A percentile compares a stretch with the other conserved stretches of the same genome.
Evolutionary conservation across 2,888 invertebrate species (phyloP).

Genomic region (Netelia fuscicornis): DNA sequence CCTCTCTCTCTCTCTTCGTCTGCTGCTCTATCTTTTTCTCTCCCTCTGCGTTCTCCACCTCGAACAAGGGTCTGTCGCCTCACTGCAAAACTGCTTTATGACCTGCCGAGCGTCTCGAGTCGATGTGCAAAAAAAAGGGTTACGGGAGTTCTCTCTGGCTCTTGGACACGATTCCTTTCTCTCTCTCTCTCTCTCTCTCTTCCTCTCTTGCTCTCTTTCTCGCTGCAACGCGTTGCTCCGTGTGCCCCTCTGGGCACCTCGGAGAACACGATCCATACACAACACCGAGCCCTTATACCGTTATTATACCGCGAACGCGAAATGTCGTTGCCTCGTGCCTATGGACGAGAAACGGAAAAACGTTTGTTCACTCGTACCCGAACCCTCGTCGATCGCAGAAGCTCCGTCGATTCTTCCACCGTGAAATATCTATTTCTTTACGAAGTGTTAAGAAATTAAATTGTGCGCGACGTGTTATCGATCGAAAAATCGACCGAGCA

Average conservation of each 20-base stretch:
- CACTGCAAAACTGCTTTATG: conserved; percentile 73
- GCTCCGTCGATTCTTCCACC: background rate
- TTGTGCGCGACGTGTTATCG: background rate
- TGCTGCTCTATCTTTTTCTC: background rate
- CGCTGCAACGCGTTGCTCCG: background rate
- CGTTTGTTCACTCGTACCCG: conserved; percentile 61
- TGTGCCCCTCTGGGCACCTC: conserved; percentile 48
- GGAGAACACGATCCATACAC: conserved; percentile 23
- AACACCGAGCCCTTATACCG: conserved; percentile 66
- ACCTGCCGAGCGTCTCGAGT: conserved; percentile 59
- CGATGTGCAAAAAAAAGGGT: conserved; percentile 73
- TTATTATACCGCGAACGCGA: conserved; percentile 78
- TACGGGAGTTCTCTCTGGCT: conserved; percentile 60
- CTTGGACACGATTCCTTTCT: conserved; percentile 51
- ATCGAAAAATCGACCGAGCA: background rate
- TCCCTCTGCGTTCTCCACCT: conserved; percentile 5
- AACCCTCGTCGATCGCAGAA: conserved; percentile 22
- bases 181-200: background rate
- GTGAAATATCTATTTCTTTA: background rate
- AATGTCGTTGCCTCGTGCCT: conserved; percentile 76
- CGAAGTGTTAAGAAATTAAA: conserved; percentile 5
- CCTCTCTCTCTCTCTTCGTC: background rate
- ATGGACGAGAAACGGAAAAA: conserved; percentile 63
- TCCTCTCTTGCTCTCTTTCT: conserved; percentile 8
- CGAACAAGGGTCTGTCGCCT: conserved; percentile 40